Percentiles rank a stretch among this genome's conserved stretches.
phyloP scores from a whole-genome alignment of 2,888 invertebrate species.

The Morinoia aosen region DNA sequence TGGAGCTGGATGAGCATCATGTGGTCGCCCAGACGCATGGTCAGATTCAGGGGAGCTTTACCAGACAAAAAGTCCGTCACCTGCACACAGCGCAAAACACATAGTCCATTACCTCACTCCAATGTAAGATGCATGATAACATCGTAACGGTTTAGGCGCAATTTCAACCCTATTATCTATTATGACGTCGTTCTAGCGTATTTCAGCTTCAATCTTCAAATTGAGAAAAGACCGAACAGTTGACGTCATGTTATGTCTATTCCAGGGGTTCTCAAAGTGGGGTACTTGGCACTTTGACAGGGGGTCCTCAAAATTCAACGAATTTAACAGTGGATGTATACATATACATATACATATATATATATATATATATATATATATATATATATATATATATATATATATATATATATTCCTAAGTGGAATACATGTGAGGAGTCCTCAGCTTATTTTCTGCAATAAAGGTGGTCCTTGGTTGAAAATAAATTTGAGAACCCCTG shows the following conservation, averaged over 20 bases:
- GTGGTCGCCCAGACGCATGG: constrained; percentile 95
- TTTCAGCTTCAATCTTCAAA: neutral
- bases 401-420: too few species aligned
- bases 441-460: too few species aligned
- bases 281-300: too few species aligned
- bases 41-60: constrained; percentile 92
- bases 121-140: neutral
- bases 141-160: neutral
- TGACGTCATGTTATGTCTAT: neutral
- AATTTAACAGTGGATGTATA: too few species aligned
- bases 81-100: constrained; percentile 70
- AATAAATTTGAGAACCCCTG: too few species aligned
- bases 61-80: constrained; percentile 96
- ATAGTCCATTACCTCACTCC: constrained; percentile 41
- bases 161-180: neutral
- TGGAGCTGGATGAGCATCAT: constrained; percentile 98
- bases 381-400: too few species aligned
- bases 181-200: neutral
- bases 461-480: too few species aligned
- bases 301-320: too few species aligned
- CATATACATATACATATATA: too few species aligned
- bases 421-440: too few species aligned
- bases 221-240: neutral
- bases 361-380: too few species aligned
- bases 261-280: too few species aligned